Evolutionary conservation across 2,113 vertebrate species (phyloP).

Genomic region (Psettodes erumei): DNA sequence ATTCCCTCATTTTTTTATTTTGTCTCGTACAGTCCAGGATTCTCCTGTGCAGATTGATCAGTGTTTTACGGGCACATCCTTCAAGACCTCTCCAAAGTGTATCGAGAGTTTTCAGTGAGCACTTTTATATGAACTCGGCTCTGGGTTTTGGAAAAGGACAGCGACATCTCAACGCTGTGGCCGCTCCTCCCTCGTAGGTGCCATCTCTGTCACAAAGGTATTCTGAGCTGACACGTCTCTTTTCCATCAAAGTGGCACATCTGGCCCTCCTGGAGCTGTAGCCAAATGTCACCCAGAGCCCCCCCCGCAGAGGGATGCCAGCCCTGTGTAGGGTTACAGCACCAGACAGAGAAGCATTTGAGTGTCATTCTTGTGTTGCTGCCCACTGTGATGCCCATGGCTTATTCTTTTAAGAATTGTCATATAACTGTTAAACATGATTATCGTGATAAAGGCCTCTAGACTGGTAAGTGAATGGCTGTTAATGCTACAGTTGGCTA

Average conservation of each 20-base stretch:
- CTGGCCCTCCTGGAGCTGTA: constrained; percentile 72
- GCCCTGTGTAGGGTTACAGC: constrained; percentile 49
- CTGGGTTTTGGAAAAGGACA: constrained; percentile 26
- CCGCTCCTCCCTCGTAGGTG: constrained; percentile 23
- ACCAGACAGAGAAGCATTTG: constrained; percentile 42
- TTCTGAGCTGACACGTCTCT: constrained; percentile 68
- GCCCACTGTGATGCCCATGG: constrained; percentile 52
- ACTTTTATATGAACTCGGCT: constrained; percentile 28
- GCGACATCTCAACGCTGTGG: not conserved
- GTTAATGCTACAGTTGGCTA: no score
- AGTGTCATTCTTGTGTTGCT: constrained; percentile 50
- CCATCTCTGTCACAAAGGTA: constrained; percentile 42
- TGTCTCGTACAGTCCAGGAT: constrained; percentile 25
- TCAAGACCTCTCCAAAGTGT: constrained; percentile 1
- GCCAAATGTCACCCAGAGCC: constrained; percentile 73
- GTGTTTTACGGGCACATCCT: constrained; percentile 8
- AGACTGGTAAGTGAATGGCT: no score
- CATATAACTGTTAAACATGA: not conserved
- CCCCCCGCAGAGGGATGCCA: constrained; percentile 51
- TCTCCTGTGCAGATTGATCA: constrained; percentile 40
- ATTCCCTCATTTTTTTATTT: constrained; percentile 58
- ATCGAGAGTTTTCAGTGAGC: not conserved
- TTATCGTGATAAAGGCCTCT: not conserved
- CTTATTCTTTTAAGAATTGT: constrained; percentile 23
- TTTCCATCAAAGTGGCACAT: constrained; percentile 71